phyloP scores from a whole-genome alignment of 2,113 vertebrate species.

The human region GRCh38 chr7:23344001-23344500 shows the following conservation, averaged over 20 bases:
- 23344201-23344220: neutral
- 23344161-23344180: neutral
- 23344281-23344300: neutral
- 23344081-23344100: neutral
- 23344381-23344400: conserved; percentile 17
- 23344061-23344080: neutral
- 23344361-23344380: neutral
- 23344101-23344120: neutral
- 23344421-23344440: neutral
- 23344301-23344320: conserved; percentile 2
- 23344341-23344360: neutral
- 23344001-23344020: neutral
- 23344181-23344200: neutral
- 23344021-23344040: neutral
- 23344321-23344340: neutral
- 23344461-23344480: neutral
- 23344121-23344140: neutral
- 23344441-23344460: neutral
- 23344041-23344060: neutral
- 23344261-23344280: neutral
- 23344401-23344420: neutral
- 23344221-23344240: neutral
- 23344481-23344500: neutral
- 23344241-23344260: neutral
- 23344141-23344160: neutral